Conservation (phyloP, 1,140 invertebrate genomes). For the Prorops nasuta region DNA sequence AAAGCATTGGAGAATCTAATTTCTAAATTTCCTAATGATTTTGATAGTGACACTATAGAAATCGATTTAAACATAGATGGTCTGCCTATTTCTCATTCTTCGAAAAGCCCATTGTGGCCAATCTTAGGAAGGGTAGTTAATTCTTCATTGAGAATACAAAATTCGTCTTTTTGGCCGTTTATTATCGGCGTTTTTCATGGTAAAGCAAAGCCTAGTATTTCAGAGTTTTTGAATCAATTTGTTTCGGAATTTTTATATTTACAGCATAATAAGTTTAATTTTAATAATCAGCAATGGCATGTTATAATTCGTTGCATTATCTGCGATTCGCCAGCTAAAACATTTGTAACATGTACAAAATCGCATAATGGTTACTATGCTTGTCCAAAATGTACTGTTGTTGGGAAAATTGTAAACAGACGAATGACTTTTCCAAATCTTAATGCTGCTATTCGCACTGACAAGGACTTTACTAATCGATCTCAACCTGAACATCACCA, state of each 20-base stretch:
- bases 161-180: no score
- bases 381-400: not conserved
- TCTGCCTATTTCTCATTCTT: constrained; percentile 18
- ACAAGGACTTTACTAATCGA: constrained; percentile 2
- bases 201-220: not conserved
- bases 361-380: not conserved
- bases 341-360: not conserved
- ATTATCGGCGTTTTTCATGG: not conserved
- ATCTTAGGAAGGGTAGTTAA: constrained; percentile 10
- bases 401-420: not conserved
- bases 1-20: not conserved
- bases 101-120: constrained; percentile 12
- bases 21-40: not conserved
- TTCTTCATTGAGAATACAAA: no score
- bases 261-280: not conserved
- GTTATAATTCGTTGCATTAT: not conserved
- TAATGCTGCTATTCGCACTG: not conserved
- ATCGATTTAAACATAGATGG: not conserved
- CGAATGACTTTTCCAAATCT: not conserved
- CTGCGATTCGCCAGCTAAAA: not conserved
- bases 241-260: not conserved
- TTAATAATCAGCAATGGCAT: no score
- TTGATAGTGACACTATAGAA: not conserved
- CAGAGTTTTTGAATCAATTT: not conserved
- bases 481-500: constrained; percentile 3